Evolutionary conservation across 1,140 invertebrate genomes (phyloP).

Genomic region (Acyrthosiphon pisum): DNA sequence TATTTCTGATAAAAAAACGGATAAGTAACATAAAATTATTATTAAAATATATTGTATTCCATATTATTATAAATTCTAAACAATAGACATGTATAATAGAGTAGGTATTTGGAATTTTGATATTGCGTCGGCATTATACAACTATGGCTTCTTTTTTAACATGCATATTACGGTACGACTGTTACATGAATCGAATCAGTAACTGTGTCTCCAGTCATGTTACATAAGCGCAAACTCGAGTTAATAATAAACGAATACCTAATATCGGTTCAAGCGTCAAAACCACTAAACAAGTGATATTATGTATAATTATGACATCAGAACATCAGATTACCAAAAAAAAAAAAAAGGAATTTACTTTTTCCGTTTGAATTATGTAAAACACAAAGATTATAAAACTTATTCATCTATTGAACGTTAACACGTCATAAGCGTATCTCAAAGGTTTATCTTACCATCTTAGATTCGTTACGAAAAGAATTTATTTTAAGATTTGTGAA

Average conservation of each 20-base stretch:
- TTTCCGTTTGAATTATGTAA: constrained; percentile 1
- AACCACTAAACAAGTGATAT: background rate
- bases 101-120: constrained; percentile 6
- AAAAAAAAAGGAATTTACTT: background rate
- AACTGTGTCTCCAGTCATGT: background rate
- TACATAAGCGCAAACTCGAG: constrained; percentile 26
- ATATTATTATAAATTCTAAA: background rate
- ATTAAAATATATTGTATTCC: background rate
- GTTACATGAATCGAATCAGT: constrained; percentile 35
- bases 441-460: background rate
- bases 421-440: background rate
- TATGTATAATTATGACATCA: background rate
- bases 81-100: background rate
- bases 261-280: background rate
- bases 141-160: constrained; percentile 44
- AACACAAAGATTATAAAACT: background rate
- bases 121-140: constrained; percentile 9
- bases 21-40: background rate
- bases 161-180: background rate
- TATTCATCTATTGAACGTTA: background rate
- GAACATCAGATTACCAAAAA: background rate
- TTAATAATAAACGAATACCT: constrained; percentile 13
- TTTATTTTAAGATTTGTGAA: constrained; percentile 31
- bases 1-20: background rate
- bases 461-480: background rate